Evolutionary conservation across 2,797 vertebrate genomes (phyloP).

Genomic region (Orientallactaga sibirica): DNA sequence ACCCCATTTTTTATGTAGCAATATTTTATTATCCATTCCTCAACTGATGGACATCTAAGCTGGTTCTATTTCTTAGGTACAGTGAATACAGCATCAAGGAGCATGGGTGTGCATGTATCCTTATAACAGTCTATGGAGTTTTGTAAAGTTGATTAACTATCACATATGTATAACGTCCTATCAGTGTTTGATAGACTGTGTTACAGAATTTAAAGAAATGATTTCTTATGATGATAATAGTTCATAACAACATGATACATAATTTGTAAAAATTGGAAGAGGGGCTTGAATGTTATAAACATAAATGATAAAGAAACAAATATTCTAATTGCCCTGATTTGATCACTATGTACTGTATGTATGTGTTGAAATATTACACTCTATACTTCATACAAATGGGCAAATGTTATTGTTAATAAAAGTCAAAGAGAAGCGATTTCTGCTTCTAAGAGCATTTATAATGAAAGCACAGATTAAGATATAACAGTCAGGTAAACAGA

Average conservation of each 20-base stretch:
- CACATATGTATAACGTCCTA: not conserved
- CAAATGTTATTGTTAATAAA: not conserved
- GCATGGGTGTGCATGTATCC: too few species aligned
- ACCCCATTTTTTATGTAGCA: too few species aligned
- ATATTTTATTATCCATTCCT: too few species aligned
- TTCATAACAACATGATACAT: not conserved
- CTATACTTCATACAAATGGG: not conserved
- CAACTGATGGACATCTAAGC: too few species aligned
- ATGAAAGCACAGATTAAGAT: not conserved
- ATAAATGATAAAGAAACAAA: not conserved
- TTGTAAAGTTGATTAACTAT: not conserved
- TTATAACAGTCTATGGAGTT: too few species aligned
- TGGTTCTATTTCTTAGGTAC: too few species aligned
- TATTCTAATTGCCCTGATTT: not conserved
- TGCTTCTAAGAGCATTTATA: not conserved
- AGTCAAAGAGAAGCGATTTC: not conserved
- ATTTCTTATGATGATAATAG: not conserved
- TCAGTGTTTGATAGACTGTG: not conserved
- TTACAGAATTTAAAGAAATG: constrained; percentile 18
- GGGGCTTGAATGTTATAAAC: not conserved
- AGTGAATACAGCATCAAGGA: too few species aligned
- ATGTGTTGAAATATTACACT: not conserved
- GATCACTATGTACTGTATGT: too few species aligned
- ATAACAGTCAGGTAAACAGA: not conserved
- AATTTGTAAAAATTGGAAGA: not conserved